Conservation (phyloP, 1,140 invertebrate genomes). For the Diachasmimorpha longicaudata region DNA sequence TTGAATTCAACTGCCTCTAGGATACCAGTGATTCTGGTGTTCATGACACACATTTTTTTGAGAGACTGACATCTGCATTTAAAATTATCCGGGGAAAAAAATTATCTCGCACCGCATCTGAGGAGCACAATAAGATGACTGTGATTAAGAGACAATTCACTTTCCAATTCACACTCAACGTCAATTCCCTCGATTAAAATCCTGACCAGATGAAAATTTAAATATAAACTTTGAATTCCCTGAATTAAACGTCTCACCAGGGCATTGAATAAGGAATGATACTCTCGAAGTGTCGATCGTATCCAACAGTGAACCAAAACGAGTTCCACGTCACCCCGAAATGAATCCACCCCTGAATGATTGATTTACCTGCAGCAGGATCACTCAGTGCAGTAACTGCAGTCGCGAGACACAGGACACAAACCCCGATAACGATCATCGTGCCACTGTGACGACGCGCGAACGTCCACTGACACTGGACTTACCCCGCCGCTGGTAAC, state of each 20-base stretch:
- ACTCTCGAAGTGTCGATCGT: not conserved
- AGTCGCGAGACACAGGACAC: conserved; percentile 50
- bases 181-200: not conserved
- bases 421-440: conserved; percentile 50
- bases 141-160: not conserved
- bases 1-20: too few species aligned
- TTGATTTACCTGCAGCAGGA: conserved; percentile 50
- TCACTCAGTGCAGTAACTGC: conserved; percentile 54
- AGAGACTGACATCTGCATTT: too few species aligned
- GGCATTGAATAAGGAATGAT: too few species aligned
- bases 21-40: too few species aligned
- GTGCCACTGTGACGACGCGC: conserved; percentile 54
- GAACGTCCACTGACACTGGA: conserved; percentile 55
- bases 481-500: not conserved
- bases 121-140: too few species aligned
- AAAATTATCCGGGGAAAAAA: too few species aligned
- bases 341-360: not conserved
- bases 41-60: too few species aligned
- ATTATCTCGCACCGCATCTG: too few species aligned
- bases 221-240: too few species aligned
- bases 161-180: not conserved
- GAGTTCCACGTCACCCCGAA: not conserved
- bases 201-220: too few species aligned
- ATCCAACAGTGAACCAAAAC: not conserved
- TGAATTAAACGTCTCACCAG: too few species aligned